Percentiles rank a stretch among this genome's conserved stretches.
phyloP scores from a whole-genome alignment of 2,113 vertebrate species.

The Poeciliopsis turrubarensis region DNA sequence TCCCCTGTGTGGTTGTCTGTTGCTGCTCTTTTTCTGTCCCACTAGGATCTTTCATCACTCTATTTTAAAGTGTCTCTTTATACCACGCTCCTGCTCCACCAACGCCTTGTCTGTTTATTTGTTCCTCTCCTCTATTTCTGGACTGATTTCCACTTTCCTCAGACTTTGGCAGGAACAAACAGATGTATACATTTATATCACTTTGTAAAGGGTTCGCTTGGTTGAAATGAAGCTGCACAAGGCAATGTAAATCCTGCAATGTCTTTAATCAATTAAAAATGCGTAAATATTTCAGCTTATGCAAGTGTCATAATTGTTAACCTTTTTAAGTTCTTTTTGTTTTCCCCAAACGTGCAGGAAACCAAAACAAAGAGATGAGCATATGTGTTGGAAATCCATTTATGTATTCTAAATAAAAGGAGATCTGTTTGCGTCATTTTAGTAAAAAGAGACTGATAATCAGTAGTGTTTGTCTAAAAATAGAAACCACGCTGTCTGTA shows the following conservation, averaged over 20 bases:
- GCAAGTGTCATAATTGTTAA: not conserved
- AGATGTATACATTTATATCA: constrained; percentile 46
- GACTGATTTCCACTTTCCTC: constrained; percentile 53
- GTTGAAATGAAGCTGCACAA: constrained; percentile 3
- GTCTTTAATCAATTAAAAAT: constrained; percentile 8
- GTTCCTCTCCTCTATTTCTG: constrained; percentile 71
- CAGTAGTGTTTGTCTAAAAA: constrained; percentile 58
- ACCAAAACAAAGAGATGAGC: not conserved
- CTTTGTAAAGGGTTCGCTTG: constrained; percentile 6
- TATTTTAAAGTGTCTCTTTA: constrained; percentile 59
- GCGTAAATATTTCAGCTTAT: not conserved
- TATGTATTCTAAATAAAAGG: not conserved
- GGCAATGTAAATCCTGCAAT: constrained; percentile 8
- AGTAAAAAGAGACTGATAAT: constrained; percentile 12
- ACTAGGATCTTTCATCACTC: constrained; percentile 57
- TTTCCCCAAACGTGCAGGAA: not conserved
- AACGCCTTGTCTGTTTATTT: constrained; percentile 59
- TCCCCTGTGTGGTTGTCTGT: not conserved
- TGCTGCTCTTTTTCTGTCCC: constrained; percentile 38
- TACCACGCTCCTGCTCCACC: constrained; percentile 51
- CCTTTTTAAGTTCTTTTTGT: not conserved
- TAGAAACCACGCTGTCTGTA: constrained; percentile 56
- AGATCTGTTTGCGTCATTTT: not conserved
- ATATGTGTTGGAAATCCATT: not conserved
- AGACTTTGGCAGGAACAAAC: constrained; percentile 65